These are phyloP conservation scores for Probaryconus sp. DNA, from an alignment of 1,140 invertebrate genomes.

Conservation along the genomic window DNA sequence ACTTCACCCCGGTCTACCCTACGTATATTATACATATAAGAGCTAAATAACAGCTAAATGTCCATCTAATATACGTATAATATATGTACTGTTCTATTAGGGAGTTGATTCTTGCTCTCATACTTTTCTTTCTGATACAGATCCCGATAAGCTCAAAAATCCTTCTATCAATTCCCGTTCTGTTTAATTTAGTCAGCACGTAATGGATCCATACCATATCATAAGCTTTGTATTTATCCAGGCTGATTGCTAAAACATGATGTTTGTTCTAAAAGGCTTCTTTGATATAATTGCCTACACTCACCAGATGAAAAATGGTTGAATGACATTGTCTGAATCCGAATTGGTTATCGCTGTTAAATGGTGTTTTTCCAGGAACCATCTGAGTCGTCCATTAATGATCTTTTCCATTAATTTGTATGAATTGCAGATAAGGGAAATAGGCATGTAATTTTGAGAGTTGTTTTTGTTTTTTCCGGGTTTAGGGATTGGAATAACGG, in stretches of 20 bases:
- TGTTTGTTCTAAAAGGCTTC: constrained; percentile 56
- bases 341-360: constrained; percentile 36
- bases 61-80: too few relatives aligned
- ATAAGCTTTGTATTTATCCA: constrained; percentile 64
- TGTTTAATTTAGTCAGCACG: constrained; percentile 12
- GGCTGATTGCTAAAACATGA: constrained; percentile 53
- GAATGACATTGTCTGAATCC: constrained; percentile 54
- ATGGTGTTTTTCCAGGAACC: constrained; percentile 30
- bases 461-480: constrained; percentile 56
- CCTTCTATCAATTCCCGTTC: constrained; percentile 21
- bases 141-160: constrained; percentile 35
- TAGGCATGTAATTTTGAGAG: constrained; percentile 65
- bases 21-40: too few relatives aligned
- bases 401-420: constrained; percentile 66
- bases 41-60: too few relatives aligned
- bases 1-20: too few relatives aligned
- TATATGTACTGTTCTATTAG: too few relatives aligned
- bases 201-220: constrained; percentile 51
- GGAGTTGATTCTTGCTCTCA: constrained; percentile 39
- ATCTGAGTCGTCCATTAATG: constrained; percentile 36
- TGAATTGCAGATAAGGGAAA: constrained; percentile 51
- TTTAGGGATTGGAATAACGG: constrained; percentile 66
- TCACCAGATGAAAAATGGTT: constrained; percentile 52
- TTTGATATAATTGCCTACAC: constrained; percentile 46
- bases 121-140: constrained; percentile 11